Percentiles rank a stretch among this genome's conserved stretches.
Evolutionary conservation across 2,888 invertebrate species (phyloP).

Genomic region (Lepeophtheirus nordmannii): DNA sequence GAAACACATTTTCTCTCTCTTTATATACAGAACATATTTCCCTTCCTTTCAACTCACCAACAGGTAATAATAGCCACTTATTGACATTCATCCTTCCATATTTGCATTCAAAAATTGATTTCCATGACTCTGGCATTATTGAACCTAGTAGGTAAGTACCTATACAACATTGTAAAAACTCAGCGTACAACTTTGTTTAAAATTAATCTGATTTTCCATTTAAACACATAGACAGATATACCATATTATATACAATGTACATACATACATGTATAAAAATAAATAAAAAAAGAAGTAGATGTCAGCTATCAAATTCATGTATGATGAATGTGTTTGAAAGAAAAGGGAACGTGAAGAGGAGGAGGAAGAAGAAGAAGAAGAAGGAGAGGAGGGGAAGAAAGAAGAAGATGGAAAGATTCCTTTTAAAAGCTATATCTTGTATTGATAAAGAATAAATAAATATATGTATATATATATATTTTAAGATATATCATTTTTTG

Average conservation of each 20-base stretch:
- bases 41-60: neutral
- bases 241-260: too few relatives aligned
- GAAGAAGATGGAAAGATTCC: neutral
- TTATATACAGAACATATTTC: neutral
- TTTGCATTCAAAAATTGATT: too few relatives aligned
- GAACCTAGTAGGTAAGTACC: too few relatives aligned
- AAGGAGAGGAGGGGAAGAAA: neutral
- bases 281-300: neutral
- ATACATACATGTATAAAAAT: neutral
- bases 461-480: neutral
- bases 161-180: too few relatives aligned
- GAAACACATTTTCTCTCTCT: neutral
- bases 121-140: too few relatives aligned
- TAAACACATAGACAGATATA: too few relatives aligned
- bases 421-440: conserved; percentile 6
- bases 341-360: neutral
- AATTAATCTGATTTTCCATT: too few relatives aligned
- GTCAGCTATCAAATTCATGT: conserved; percentile 6
- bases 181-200: too few relatives aligned
- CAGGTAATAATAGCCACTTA: neutral
- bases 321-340: conserved; percentile 4
- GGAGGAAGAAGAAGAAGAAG: neutral
- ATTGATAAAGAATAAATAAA: conserved; percentile 2
- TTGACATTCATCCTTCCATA: too few relatives aligned
- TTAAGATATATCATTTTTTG: neutral